phyloP scores from a whole-genome alignment of 2,888 invertebrate species.

The Xylocampa areola region DNA sequence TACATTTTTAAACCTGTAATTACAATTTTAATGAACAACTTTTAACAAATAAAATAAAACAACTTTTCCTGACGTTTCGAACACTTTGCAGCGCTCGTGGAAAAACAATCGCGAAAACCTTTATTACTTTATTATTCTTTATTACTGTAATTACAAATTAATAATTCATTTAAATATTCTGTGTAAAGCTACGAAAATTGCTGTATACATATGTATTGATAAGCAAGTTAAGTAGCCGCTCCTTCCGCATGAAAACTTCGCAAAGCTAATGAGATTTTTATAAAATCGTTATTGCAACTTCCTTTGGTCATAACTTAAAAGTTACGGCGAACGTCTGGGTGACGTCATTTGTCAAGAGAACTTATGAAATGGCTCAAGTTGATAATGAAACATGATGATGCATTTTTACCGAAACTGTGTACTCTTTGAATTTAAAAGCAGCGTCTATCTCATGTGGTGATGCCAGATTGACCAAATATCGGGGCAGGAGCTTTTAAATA shows the following conservation, averaged over 20 bases:
- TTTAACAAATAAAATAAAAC: no score
- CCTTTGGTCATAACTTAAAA: slow-evolving; percentile 12
- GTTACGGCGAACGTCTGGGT: background rate
- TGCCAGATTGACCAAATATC: no score
- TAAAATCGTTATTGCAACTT: slow-evolving; percentile 14
- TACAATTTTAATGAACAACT: no score
- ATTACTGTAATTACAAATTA: slow-evolving; percentile 7
- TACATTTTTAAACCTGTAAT: no score
- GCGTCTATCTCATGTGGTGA: no score
- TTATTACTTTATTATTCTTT: no score
- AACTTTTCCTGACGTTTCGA: no score
- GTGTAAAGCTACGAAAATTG: slow-evolving; percentile 4
- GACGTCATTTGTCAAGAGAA: slow-evolving; percentile 4
- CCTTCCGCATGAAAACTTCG: slow-evolving; percentile 20
- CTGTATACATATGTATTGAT: slow-evolving; percentile 5
- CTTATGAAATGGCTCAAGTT: slow-evolving; percentile 15
- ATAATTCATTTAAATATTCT: slow-evolving; percentile 9
- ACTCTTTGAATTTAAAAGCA: background rate
- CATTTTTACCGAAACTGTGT: slow-evolving; percentile 8
- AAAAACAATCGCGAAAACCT: no score
- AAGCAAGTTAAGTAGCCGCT: slow-evolving; percentile 5
- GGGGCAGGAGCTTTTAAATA: no score
- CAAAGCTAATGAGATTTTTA: slow-evolving; percentile 42
- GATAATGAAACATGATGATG: slow-evolving; percentile 20
- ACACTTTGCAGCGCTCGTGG: no score